Evolutionary conservation across 2,113 vertebrate species (phyloP).

Genomic region (Spizaetus ornatus): DNA sequence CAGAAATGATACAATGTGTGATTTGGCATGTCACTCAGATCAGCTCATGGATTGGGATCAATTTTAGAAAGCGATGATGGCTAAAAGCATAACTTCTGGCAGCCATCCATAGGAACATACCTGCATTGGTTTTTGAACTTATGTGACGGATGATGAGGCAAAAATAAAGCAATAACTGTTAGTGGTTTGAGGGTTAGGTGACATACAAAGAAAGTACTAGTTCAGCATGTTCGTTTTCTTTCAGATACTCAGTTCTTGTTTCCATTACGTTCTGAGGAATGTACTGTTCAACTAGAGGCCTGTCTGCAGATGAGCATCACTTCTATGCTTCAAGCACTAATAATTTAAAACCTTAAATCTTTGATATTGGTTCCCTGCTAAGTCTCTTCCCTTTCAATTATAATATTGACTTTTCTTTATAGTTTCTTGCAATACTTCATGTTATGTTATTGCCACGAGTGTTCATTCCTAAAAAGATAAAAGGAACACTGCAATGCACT

Average conservation of each 20-base stretch:
- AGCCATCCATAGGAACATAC: background rate
- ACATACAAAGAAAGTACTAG: background rate
- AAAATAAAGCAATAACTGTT: slow-evolving; percentile 4
- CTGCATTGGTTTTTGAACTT: background rate
- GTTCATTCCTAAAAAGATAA: slow-evolving; percentile 9
- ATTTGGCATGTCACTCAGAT: slow-evolving; percentile 29
- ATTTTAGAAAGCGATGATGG: slow-evolving; percentile 6
- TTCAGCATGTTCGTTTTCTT: slow-evolving; percentile 22
- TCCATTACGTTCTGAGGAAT: slow-evolving; percentile 29
- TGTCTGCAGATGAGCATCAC: slow-evolving; percentile 3
- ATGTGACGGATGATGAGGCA: background rate
- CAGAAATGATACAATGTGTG: background rate
- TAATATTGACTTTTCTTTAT: slow-evolving; percentile 15
- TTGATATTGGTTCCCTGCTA: slow-evolving; percentile 24
- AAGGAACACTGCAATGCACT: background rate
- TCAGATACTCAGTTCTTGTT: slow-evolving; percentile 41
- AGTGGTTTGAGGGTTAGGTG: slow-evolving; percentile 24
- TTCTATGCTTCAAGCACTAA: slow-evolving; percentile 42
- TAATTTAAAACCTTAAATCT: slow-evolving; percentile 23
- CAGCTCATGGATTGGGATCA: slow-evolving; percentile 6
- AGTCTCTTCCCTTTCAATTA: slow-evolving; percentile 48
- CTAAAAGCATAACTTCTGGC: slow-evolving; percentile 17
- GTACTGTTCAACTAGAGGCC: background rate
- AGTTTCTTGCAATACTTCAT: background rate
- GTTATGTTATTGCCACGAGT: background rate